A percentile compares a stretch with the other conserved stretches of the same genome.
phyloP scores from a whole-genome alignment of 1,140 invertebrate genomes.

The Drosophila truncata region DNA sequence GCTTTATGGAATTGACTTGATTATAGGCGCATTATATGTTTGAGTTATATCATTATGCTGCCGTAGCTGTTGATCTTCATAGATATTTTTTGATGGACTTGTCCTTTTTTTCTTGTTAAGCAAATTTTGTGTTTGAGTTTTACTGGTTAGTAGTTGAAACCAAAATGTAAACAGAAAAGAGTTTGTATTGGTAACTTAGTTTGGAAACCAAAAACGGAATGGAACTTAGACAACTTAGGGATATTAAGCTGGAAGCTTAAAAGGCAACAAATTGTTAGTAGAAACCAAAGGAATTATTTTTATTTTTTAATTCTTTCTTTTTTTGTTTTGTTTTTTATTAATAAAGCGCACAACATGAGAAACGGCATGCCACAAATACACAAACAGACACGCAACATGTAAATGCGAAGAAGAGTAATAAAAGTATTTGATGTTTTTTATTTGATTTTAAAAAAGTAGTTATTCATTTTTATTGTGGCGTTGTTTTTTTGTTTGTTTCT shows the following conservation, averaged over 20 bases:
- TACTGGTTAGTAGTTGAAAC: conserved; percentile 75
- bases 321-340: conserved; percentile 2
- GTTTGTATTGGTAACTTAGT: conserved; percentile 34
- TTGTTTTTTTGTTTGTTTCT: conserved; percentile 7
- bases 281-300: conserved; percentile 39
- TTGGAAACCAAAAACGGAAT: conserved; percentile 43
- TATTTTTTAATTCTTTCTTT: conserved; percentile 11
- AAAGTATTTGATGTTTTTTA: conserved; percentile 27
- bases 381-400: conserved; percentile 56
- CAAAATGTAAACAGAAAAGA: conserved; percentile 39
- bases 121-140: conserved; percentile 76
- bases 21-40: conserved; percentile 64
- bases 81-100: conserved; percentile 32
- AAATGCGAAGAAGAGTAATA: conserved; percentile 40
- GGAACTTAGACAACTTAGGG: conserved; percentile 39
- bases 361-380: conserved; percentile 70
- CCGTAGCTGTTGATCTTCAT: conserved; percentile 55
- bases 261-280: conserved; percentile 78
- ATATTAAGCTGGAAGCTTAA: conserved; percentile 79
- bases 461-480: not conserved
- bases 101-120: conserved; percentile 50
- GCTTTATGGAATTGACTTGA: conserved; percentile 28
- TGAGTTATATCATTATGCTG: conserved; percentile 56
- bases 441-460: not conserved
- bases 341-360: conserved; percentile 65